phyloP scores from a whole-genome alignment of 2,797 vertebrate genomes.

The Dermochelys coriacea region DNA sequence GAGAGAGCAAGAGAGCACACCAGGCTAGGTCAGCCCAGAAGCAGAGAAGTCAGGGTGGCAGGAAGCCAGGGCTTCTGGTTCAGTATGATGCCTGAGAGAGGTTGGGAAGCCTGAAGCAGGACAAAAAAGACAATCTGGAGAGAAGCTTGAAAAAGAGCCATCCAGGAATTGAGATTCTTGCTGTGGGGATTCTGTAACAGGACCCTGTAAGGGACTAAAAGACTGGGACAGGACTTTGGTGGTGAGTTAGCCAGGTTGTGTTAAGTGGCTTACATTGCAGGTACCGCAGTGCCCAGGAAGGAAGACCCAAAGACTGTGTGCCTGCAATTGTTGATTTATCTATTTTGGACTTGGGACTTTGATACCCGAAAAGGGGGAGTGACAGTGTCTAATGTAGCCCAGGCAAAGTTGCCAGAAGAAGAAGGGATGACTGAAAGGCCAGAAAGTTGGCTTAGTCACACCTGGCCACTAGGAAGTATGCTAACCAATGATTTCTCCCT shows the following conservation, averaged over 20 bases:
- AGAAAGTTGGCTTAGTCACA: neutral
- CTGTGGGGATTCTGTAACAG: neutral
- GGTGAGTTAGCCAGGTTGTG: neutral
- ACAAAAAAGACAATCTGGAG: too few species aligned
- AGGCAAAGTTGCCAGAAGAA: neutral
- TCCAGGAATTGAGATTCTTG: neutral
- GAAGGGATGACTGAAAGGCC: neutral
- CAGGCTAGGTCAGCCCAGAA: neutral
- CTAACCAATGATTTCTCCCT: neutral
- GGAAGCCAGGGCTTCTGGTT: neutral
- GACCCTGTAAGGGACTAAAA: neutral
- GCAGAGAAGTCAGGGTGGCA: neutral
- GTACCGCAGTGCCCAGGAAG: neutral
- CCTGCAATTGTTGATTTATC: neutral
- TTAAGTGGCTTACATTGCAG: neutral
- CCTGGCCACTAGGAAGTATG: neutral
- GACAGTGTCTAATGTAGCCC: neutral
- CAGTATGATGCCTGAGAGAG: neutral
- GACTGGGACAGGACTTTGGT: neutral
- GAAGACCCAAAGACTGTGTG: neutral
- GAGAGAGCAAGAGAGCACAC: too few species aligned
- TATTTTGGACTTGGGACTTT: neutral
- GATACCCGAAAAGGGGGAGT: neutral
- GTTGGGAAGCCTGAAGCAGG: neutral
- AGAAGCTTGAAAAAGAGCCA: too few species aligned